Evolutionary conservation across 1,140 invertebrate species (phyloP), one percentile per base, ranked within the genome.

Genomic region (Drosophila fuyamai): DNA sequence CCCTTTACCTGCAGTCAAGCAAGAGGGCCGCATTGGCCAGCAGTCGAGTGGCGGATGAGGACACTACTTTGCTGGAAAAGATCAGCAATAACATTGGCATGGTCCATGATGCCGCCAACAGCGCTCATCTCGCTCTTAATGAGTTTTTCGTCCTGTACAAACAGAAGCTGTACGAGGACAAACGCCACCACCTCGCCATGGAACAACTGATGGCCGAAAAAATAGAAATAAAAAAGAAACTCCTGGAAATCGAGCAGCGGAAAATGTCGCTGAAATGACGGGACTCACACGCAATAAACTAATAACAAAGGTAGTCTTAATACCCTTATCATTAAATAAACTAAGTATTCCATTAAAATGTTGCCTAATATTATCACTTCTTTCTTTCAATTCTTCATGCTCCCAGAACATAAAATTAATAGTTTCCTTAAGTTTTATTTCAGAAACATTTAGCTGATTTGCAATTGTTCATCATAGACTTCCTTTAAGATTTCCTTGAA

Each of bases 151-250:
- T 41, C 9, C 61, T 88, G 3, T 88, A 84, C 40, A 89, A 88
- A 16, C 80, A 88, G 40, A 88, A 89, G 14, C 12, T 88, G 10
- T 41, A 44, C 9, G 83, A 88, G 47, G 85, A 88, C 23, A 77
- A 77, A 13, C 58, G 83, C 2, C 83, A 88, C 14, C 84, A 88
- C 6, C 27, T 67, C 4, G 84, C 58, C 23, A 57, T 88, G 4
- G 83, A 88, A 43, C 72, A 89, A 47, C 35, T 88, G 14, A 77
- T 84, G 80, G 60, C 84, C 3, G 83, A 88, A 14, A 88, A 88
- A 59, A 73, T 74, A 55, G 83, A 84, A 36, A 35, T 88, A 5
- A 88, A 89, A 27, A 83, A 73, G 23, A 80, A 88, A 57, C 65
- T 80, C 7, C 43, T 88, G 18, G 84, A 88, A 71, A 84, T 88